Conservation (phyloP, 2,113 vertebrate species). For the Myocastor coypus region DNA sequence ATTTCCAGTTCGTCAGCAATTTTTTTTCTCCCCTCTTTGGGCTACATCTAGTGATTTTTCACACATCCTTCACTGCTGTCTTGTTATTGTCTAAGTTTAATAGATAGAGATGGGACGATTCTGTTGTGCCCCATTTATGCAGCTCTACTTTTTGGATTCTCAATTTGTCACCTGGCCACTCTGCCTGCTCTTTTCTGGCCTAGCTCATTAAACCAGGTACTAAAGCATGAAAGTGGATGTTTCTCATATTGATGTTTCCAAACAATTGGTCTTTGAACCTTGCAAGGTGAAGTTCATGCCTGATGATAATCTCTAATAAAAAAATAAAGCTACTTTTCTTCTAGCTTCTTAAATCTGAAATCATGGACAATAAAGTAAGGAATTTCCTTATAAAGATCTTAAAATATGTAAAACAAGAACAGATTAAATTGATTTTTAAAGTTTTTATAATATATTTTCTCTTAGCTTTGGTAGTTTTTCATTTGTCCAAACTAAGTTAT, state of each 20-base stretch:
- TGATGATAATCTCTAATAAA: conserved; percentile 27
- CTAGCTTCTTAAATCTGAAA: conserved; percentile 40
- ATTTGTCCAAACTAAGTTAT: conserved; percentile 22
- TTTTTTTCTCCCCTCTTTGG: conserved; percentile 62
- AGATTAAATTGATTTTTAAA: neutral
- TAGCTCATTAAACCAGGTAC: conserved; percentile 72
- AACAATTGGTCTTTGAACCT: conserved; percentile 47
- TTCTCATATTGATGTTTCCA: conserved; percentile 66
- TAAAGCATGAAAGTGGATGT: conserved; percentile 60
- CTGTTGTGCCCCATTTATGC: conserved; percentile 70
- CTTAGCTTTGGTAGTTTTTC: neutral
- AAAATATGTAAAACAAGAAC: neutral
- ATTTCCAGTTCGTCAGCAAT: conserved; percentile 75
- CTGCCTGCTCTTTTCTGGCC: conserved; percentile 56
- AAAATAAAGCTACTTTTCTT: conserved; percentile 9
- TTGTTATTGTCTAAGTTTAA: conserved; percentile 79
- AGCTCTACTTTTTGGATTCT: conserved; percentile 71
- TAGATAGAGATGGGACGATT: conserved; percentile 70
- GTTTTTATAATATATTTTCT: conserved; percentile 34
- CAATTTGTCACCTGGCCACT: conserved; percentile 63
- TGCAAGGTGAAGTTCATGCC: conserved; percentile 10
- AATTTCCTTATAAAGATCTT: neutral
- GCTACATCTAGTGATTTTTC: conserved; percentile 64
- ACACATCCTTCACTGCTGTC: conserved; percentile 75
- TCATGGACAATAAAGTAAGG: neutral